Base-by-base conservation (phyloP, 1,140 invertebrate genomes). In the Pygmarrhopalites habei region DNA sequence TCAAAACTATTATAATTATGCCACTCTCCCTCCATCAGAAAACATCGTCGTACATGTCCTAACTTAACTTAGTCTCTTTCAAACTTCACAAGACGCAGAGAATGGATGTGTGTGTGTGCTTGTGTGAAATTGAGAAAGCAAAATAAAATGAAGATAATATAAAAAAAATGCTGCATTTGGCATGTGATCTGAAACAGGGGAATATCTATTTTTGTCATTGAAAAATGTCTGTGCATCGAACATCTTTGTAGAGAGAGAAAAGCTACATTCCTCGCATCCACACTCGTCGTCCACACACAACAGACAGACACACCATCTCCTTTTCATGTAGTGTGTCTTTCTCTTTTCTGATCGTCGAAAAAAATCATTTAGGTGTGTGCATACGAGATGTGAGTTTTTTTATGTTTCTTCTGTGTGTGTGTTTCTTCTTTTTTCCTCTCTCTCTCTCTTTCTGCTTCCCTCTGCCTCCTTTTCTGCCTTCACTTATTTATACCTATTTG, bases 191-290 rank as follows among this genome's bases (percentile, higher is more conserved):
- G 21, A 60, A 60, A 61, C 58, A 60, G 44, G 46, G 47, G 46
- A 58, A 68, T 68, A 68, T 64, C 66, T 68, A 68, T 68, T 68
- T 68, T 68, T 64, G 66, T 68, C 66, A 68, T 64, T 64, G 30
- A 64, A 60, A 68, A 67, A 67, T 64, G 61, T 64, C 49, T 64
- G 46, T 67, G 61, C 55, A 63, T 55, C 44, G 55, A 56, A 35
- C 53, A 55, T 19, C 10, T 55, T 39, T 15, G 15, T 58, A 47
- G 26, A 52, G 23, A n/a, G 28, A 29, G 23, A 21, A 29, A n/a
- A 4, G 14, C 49, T 5, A 52, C 19, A 52, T 35, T 35, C 32
- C 32, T 35, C n/a, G n/a, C n/a, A n/a, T n/a, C n/a, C n/a, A n/a
- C n/a, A n/a, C n/a, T n/a, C n/a, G n/a, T n/a, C n/a, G n/a, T n/a